Percentiles rank a stretch among this genome's conserved stretches.
Conservation (phyloP, 2,888 invertebrate genomes). For the Hetaerina titia region DNA sequence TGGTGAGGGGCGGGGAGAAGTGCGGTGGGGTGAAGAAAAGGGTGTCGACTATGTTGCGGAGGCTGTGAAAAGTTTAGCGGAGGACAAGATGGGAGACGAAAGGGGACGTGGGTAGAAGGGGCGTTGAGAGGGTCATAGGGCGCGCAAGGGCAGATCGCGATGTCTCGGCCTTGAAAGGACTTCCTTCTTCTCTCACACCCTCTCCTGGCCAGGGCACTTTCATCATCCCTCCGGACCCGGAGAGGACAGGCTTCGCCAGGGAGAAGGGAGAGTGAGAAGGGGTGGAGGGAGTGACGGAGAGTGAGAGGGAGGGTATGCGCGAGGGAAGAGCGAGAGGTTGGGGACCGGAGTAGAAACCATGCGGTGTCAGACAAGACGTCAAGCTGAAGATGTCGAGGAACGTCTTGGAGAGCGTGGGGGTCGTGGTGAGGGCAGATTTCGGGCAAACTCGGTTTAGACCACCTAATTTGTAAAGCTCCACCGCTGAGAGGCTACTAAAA, state of each 20-base stretch:
- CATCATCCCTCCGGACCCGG: background rate
- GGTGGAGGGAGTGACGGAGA: background rate
- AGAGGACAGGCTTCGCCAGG: background rate
- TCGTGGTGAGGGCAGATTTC: background rate
- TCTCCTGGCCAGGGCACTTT: background rate
- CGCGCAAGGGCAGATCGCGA: background rate
- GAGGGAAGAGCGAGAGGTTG: background rate
- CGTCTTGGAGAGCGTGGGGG: background rate
- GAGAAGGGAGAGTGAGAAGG: background rate
- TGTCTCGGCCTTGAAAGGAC: slow-evolving; percentile 6
- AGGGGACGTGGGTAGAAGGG: background rate
- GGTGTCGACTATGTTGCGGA: background rate
- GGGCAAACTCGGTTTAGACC: background rate
- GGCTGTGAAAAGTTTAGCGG: slow-evolving; percentile 15
- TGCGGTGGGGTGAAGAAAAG: background rate
- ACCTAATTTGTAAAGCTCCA: background rate
- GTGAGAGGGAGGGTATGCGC: background rate
- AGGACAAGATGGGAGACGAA: background rate
- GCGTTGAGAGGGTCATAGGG: background rate
- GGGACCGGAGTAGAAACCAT: background rate
- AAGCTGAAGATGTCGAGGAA: slow-evolving; percentile 1
- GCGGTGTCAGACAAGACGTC: slow-evolving; percentile 32
- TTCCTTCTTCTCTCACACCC: background rate
- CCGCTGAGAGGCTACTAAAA: background rate
- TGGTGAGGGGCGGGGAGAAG: background rate